phyloP scores from a whole-genome alignment of 2,888 invertebrate genomes.

The Spicauda simplicius region DNA sequence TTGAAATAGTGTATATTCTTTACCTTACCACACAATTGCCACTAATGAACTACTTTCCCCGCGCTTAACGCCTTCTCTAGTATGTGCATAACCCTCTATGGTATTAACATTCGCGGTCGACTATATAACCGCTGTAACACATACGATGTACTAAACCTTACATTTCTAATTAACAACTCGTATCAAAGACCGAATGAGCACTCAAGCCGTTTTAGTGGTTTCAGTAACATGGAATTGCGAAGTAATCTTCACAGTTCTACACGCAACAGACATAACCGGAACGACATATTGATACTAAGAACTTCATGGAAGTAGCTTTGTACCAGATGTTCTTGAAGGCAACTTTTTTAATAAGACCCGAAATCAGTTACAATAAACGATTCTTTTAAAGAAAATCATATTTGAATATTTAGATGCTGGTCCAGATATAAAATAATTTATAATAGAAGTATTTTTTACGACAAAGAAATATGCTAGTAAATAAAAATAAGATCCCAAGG shows the following conservation, averaged over 20 bases:
- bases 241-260: not conserved
- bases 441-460: too few species aligned
- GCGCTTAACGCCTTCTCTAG: not conserved
- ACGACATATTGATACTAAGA: not conserved
- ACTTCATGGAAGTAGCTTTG: too few species aligned
- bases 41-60: not conserved
- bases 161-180: slow-evolving; percentile 5
- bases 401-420: too few species aligned
- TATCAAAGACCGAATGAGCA: not conserved
- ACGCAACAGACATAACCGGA: not conserved
- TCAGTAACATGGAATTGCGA: not conserved
- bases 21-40: not conserved
- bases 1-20: too few species aligned
- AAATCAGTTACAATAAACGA: too few species aligned
- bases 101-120: slow-evolving; percentile 1
- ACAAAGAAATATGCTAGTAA: not conserved
- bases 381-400: too few species aligned
- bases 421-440: too few species aligned
- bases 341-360: too few species aligned
- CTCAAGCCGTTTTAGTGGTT: slow-evolving; percentile 1
- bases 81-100: not conserved
- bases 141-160: not conserved
- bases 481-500: not conserved
- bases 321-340: too few species aligned
- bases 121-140: not conserved